phyloP scores from a whole-genome alignment of 35 echinoderm and acorn worm genomes.

The Apostichopus japonicus region DNA sequence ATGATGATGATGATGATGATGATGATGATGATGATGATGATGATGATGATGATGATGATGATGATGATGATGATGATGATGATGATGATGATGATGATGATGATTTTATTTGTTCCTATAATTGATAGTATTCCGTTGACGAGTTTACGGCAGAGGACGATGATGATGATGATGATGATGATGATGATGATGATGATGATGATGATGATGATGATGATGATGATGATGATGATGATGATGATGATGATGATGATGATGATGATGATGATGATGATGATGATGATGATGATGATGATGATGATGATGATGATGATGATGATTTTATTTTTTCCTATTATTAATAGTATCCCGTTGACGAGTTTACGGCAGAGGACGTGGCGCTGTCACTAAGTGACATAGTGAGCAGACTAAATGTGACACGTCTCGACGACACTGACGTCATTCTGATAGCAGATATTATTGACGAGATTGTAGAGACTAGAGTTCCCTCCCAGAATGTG shows the following conservation, averaged over 20 bases:
- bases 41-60: not conserved
- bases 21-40: too few species aligned
- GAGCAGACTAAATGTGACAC: not conserved
- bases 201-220: too few species aligned
- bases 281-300: not conserved
- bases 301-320: not conserved
- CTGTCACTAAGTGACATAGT: not conserved
- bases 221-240: too few species aligned
- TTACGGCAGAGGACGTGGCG: constrained; percentile 16
- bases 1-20: too few species aligned
- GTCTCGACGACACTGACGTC: not conserved
- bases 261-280: not conserved
- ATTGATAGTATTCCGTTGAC: not conserved
- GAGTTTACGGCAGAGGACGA: constrained; percentile 10
- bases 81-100: too few species aligned
- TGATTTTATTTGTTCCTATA: not conserved
- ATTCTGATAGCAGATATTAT: not conserved
- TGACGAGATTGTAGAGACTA: not conserved
- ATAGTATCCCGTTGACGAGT: constrained; percentile 2
- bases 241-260: too few species aligned
- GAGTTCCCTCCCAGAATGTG: constrained; percentile 16
- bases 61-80: too few species aligned
- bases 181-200: too few species aligned
- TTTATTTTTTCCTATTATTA: not conserved
- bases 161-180: too few species aligned